These are phyloP conservation scores for Stichodactyla mertensii DNA, from an alignment of 64 coral and sea anemone species.

Conservation along the genomic window DNA sequence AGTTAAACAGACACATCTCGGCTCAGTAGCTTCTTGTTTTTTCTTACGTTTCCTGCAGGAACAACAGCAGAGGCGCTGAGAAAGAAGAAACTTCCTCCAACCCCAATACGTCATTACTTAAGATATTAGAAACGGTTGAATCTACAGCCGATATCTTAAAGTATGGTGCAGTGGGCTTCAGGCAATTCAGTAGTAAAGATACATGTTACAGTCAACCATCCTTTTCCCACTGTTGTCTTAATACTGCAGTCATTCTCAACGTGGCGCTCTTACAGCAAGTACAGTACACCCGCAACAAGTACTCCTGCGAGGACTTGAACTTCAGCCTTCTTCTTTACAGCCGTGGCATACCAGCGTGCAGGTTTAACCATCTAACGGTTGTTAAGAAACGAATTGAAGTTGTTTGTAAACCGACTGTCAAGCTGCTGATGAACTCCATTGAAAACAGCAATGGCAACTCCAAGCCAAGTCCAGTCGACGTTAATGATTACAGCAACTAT, in stretches of 20 bases:
- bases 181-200: slow-evolving; percentile 62
- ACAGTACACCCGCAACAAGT: slow-evolving; percentile 49
- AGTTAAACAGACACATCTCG: too few relatives aligned
- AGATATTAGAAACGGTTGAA: slow-evolving; percentile 60
- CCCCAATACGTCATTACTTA: slow-evolving; percentile 45
- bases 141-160: slow-evolving; percentile 44
- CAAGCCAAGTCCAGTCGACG: slow-evolving; percentile 17
- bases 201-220: slow-evolving; percentile 39
- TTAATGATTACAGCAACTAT: slow-evolving; percentile 56
- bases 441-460: slow-evolving; percentile 32
- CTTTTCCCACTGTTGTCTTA: slow-evolving; percentile 41
- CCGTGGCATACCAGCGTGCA: slow-evolving; percentile 42
- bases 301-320: slow-evolving; percentile 75
- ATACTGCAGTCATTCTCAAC: slow-evolving; percentile 43
- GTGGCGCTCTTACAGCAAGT: background rate
- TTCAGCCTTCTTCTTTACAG: slow-evolving; percentile 50
- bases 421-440: slow-evolving; percentile 34
- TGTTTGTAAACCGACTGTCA: slow-evolving; percentile 49
- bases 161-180: slow-evolving; percentile 55
- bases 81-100: background rate
- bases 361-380: slow-evolving; percentile 69
- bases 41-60: background rate
- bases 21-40: background rate
- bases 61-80: background rate
- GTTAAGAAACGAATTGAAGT: slow-evolving; percentile 71